Evolutionary conservation across 30 jellyfish, hydroid and myxozoan genomes (phyloP), one percentile per base, ranked within the genome.

Genomic region (Aurelia sp.): DNA sequence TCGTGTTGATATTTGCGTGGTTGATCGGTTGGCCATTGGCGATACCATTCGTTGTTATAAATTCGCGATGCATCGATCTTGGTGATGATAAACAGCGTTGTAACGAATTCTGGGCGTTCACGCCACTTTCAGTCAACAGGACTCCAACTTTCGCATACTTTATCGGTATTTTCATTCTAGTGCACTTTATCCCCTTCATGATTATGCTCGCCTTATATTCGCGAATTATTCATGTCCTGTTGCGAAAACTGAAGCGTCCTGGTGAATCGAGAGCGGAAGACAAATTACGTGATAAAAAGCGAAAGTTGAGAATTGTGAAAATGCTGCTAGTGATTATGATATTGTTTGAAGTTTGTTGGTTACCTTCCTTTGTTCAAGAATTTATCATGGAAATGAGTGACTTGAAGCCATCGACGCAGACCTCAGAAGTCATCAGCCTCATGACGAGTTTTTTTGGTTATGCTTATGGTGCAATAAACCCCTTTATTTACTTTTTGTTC

Each of bases 291-390:
- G 55, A 8, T 7, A 44, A 44, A 44, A 44, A 16, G 55, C 13
- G 55, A 44, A 44, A 70, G n/a, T 70, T 59, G 81, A 70, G 53
- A 59, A 70, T 69, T 35, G 22, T 74, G 6, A 52, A 74, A 58
- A 17, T 74, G 61, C 73, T 74, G 47, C 16, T 74, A 51, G 59
- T 53, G 22, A 11, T 53, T 6, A 52, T 74, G 23, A 22, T 74
- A n/a, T 13, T 53, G 40, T 74, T 74, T 60, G 52, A 74, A 17
- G 40, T 74, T n/a, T 74, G 85, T 60, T 74, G 85, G 85, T 58
- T 74, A 31, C 85, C 85, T 19, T 74, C 85, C n/a, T 74, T 17
- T n/a, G 55, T 74, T 8, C 85, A 74, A 20, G 85, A 74, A 33
- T 16, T 74, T n/a, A 31, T 74, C 18, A 22, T 70, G 22, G 48